Base-by-base conservation (phyloP, 2,797 vertebrate species). In the Phaenicophaeus curvirostris region DNA sequence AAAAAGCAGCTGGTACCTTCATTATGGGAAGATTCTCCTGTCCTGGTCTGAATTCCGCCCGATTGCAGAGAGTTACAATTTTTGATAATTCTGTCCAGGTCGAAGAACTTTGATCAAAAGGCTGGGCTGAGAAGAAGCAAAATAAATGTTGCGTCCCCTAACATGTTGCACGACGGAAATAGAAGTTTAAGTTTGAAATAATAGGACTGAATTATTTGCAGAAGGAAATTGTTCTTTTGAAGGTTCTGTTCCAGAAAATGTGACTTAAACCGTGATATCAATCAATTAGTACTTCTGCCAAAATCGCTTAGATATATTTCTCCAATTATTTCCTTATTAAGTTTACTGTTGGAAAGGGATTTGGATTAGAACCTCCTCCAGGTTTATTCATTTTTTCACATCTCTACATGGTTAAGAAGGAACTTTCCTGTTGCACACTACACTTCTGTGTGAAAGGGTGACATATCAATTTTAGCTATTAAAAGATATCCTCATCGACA, bases 41-140 rank as follows among this genome's bases (percentile, higher is more conserved):
- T 33, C 97, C 98, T 18, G 98, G 96, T 51, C 85, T 97, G 95
- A 98, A 98, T 92, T 98, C 98, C 0, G 98, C 98, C 35, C 98
- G 96, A 90, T 98, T 98, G 88, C 98, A 98, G 44, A 98, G 95
- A 3, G 97, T 82, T 48, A 98, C 97, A 30, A 98, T 98, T 87
- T 96, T 98, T 44, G 98, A 97, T 53, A 98, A 85, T 0, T 97
- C 97, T 8, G 91, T 62, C 98, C 98, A 98, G 1, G 98, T 95
- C 2, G 90, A 87, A 82, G 98, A 98, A 35, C 90, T 97, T 87
- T 98, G 98, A 31, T 98, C 98, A 87, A 98, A 98, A 54, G 86
- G 91, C 90, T 98, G 98, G 69, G 95, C 98, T 98, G 93, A 31
- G 94, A 85, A 62, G 83, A 75, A 87, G 39, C 39, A 90, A 92